Conservation (phyloP, 1,140 invertebrate genomes). For the Microplitis demolitor region DNA sequence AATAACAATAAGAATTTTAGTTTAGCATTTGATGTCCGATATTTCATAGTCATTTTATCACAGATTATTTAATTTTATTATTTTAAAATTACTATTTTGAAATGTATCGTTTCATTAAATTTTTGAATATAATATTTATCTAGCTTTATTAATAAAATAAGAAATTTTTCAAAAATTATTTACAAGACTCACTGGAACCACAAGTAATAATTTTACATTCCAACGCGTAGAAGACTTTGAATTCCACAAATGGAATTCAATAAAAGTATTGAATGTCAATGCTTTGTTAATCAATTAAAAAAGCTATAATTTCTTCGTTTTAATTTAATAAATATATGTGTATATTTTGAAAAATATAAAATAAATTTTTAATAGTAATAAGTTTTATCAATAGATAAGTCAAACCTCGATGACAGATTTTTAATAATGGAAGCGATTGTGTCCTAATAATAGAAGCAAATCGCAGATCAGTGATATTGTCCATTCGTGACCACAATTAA, state of each 20-base stretch:
- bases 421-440: constrained; percentile 19
- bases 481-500: constrained; percentile 2
- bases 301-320: background rate
- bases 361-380: background rate
- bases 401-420: constrained; percentile 23
- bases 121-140: too few species aligned
- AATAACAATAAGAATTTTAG: too few species aligned
- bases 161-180: background rate
- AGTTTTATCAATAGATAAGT: background rate
- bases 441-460: constrained; percentile 21
- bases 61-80: too few species aligned
- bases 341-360: constrained; percentile 4
- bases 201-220: background rate
- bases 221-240: background rate
- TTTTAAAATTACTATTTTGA: too few species aligned
- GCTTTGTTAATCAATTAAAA: background rate
- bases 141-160: too few species aligned
- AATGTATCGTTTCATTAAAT: background rate
- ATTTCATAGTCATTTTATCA: too few species aligned
- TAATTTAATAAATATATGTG: background rate
- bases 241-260: background rate
- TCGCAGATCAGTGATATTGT: constrained; percentile 8
- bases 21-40: too few species aligned
- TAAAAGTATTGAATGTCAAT: background rate
- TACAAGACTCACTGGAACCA: background rate